phyloP scores from a whole-genome alignment of 2,888 invertebrate species.

The Rotaria macrura region DNA sequence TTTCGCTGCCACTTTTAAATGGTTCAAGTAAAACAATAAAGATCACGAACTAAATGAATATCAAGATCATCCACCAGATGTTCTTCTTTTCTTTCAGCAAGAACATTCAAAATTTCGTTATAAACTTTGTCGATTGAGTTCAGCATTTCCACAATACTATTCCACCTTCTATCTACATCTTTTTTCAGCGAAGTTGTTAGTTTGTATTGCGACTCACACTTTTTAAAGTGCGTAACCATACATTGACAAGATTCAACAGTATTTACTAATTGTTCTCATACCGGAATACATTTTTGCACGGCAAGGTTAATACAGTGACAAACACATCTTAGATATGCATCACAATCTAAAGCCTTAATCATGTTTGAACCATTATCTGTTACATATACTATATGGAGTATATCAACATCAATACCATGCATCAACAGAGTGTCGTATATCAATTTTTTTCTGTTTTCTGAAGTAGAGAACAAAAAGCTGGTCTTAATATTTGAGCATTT shows the following conservation, averaged over 20 bases:
- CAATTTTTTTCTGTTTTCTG: no score
- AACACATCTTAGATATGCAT: background rate
- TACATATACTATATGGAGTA: background rate
- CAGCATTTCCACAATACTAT: background rate
- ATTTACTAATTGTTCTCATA: background rate
- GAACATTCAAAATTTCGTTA: background rate
- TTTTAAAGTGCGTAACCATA: background rate
- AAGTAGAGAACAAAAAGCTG: no score
- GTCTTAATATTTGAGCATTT: no score
- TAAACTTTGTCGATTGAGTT: background rate
- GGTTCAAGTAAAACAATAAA: background rate
- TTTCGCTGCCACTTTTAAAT: background rate
- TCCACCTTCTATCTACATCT: background rate
- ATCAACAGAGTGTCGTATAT: no score
- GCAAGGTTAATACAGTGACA: background rate
- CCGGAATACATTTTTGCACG: background rate
- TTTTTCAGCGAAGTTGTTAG: background rate
- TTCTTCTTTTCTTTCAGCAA: background rate
- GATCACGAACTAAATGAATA: accelerated
- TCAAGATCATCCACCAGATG: background rate
- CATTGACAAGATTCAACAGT: background rate
- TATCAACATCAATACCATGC: no score
- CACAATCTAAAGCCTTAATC: background rate
- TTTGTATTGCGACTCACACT: background rate
- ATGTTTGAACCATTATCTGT: background rate